These are phyloP conservation scores for Ardeotis arabs DNA, from an alignment of 2,113 vertebrate genomes.

Conservation along the genomic window DNA sequence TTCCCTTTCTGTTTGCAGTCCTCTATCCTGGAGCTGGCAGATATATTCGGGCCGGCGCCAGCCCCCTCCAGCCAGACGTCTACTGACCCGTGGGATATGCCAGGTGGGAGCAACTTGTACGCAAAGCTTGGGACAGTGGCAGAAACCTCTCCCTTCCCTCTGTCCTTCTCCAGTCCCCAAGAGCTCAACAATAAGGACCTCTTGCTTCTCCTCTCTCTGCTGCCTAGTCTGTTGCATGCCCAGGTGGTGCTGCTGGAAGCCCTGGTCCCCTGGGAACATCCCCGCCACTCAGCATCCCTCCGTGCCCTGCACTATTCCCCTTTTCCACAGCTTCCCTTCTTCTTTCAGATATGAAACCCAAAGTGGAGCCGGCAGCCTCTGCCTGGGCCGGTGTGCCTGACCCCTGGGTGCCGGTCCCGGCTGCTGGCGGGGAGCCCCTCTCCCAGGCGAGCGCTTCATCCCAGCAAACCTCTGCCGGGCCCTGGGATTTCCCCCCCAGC, in stretches of 20 bases:
- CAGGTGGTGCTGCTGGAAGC: neutral
- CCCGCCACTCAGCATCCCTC: neutral
- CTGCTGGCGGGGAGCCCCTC: conserved; percentile 43
- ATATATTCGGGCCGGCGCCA: conserved; percentile 84
- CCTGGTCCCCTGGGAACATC: rapidly evolving
- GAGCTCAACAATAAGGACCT: neutral
- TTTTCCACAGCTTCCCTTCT: neutral
- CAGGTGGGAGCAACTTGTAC: conserved; percentile 44
- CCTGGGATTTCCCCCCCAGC: conserved; percentile 69
- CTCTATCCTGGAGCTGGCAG: conserved; percentile 90
- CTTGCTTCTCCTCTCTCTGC: neutral
- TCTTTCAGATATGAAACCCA: conserved; percentile 72
- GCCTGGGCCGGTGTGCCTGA: conserved; percentile 70
- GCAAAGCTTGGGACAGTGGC: neutral
- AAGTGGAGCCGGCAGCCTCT: conserved; percentile 61
- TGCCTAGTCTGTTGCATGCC: rapidly evolving
- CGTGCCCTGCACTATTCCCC: neutral
- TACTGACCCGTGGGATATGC: conserved; percentile 84
- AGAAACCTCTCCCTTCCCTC: neutral
- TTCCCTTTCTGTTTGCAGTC: conserved; percentile 77
- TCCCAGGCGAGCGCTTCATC: conserved; percentile 45
- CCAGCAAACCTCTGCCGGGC: conserved; percentile 51
- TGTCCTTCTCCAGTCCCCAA: neutral
- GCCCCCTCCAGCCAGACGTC: conserved; percentile 76
- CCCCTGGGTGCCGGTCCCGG: conserved; percentile 73